Evolutionary conservation across 2,113 vertebrate species (phyloP), one percentile per base, ranked within the genome.

Genomic region (Nycticebus coucang): DNA sequence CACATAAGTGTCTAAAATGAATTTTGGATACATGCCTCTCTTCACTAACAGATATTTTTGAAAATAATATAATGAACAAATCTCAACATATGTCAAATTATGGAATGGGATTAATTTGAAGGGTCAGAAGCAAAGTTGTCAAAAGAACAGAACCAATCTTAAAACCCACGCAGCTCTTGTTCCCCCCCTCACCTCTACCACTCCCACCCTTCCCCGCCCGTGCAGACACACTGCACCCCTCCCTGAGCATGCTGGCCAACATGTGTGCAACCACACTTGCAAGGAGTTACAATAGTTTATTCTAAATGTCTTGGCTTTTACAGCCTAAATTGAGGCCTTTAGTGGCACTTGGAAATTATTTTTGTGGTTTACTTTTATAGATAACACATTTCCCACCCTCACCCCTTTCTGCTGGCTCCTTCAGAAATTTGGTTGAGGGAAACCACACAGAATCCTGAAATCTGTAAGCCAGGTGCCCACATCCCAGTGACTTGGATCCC

Each of bases 381-480:
- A 97, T 95, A 98, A 97, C 97, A 97, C 95, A 97, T 97, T 98
- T 97, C 93, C 95, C 87, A 96, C 41, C 64, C 86, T 21, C 41
- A 91, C 92, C 93, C 97, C 83, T 96, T 96, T 97, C 93, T 97
- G 92, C 95, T 96, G 97, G 97, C 87, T 95, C 88, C 92, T 89
- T 97, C 88, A 98, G 97, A 98, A 97, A 97, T 95, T 96, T 89
- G 96, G 96, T 97, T 97, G 97, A 86, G 83, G 81, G 62, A 98
- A 98, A 98, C 98, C 98, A 98, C 98, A 98, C 60, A 96, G 96
- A 98, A 97, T 98, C 97, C 95, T 97, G 97, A 97, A 98, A 98
- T 96, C 69, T 85, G 97, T 98, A 97, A 95, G 87, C 96, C 98
- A 98, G 96, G 96, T 98, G 96, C 95, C 97, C 98, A 98, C 98